A percentile compares a stretch with the other conserved stretches of the same genome.
phyloP scores from a whole-genome alignment of 1,140 invertebrate species.

The Conus ventricosus region DNA sequence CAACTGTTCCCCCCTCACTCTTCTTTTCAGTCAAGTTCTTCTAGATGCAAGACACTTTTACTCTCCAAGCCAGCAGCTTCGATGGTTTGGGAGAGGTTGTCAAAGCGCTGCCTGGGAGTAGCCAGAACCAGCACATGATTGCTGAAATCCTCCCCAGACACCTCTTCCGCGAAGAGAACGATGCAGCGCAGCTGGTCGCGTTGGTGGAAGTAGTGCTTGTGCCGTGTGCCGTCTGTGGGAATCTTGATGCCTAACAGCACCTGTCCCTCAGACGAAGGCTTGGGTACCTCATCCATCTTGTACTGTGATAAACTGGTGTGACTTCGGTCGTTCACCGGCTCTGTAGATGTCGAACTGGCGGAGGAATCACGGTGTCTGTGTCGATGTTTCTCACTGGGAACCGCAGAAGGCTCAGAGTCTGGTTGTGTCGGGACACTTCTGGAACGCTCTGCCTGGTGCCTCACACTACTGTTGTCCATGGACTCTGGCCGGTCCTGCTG shows the following conservation, averaged over 20 bases:
- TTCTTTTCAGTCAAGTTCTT: conserved; percentile 37
- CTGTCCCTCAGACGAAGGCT: neutral
- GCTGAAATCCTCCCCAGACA: conserved; percentile 38
- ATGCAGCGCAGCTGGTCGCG: conserved; percentile 40
- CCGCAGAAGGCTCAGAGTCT: too few species aligned
- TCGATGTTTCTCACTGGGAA: too few species aligned
- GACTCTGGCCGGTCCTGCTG: neutral
- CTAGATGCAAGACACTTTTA: conserved; percentile 46
- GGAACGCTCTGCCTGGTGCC: neutral
- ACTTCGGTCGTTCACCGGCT: conserved; percentile 1
- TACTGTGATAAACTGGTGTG: conserved; percentile 31
- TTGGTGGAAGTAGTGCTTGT: conserved; percentile 41
- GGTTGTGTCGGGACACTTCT: neutral
- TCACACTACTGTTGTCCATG: neutral
- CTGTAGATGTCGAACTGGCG: neutral
- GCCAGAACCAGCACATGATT: conserved; percentile 37
- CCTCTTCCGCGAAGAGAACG: conserved; percentile 43
- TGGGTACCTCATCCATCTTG: conserved; percentile 3
- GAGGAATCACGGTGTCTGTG: neutral
- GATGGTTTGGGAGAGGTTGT: conserved; percentile 39
- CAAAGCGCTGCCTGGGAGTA: conserved; percentile 31
- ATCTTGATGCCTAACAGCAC: conserved; percentile 44
- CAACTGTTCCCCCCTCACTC: too few species aligned
- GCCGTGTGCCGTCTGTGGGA: conserved; percentile 40
- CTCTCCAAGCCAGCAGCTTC: conserved; percentile 38